These are phyloP conservation scores for Drosophila kohkoa DNA, from an alignment of 1,140 invertebrate genomes.

Conservation along the genomic window DNA sequence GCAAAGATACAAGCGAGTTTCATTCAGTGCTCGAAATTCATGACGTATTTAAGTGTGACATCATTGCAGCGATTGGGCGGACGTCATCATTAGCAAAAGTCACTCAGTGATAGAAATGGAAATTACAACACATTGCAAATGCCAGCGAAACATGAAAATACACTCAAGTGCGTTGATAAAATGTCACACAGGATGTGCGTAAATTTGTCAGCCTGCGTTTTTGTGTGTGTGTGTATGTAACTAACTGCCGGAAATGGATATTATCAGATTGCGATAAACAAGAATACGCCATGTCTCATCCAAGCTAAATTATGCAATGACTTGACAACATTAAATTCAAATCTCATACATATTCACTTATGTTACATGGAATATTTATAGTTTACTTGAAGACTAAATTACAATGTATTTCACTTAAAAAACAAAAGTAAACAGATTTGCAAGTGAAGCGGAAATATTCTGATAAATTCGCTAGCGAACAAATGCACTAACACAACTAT, in stretches of 20 bases:
- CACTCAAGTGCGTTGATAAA: slow-evolving; percentile 60
- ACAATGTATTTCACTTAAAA: not conserved
- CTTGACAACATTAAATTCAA: slow-evolving; percentile 32
- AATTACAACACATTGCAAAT: slow-evolving; percentile 56
- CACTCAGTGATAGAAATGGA: slow-evolving; percentile 38
- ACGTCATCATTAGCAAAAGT: slow-evolving; percentile 34
- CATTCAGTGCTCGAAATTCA: slow-evolving; percentile 26
- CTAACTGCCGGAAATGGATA: slow-evolving; percentile 43
- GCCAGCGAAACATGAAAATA: slow-evolving; percentile 63
- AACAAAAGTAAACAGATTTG: too few species aligned
- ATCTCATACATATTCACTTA: not conserved
- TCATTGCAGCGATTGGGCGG: slow-evolving; percentile 31
- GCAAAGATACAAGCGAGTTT: not conserved
- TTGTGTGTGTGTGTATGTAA: slow-evolving; percentile 17
- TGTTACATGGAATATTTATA: slow-evolving; percentile 2
- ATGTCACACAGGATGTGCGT: slow-evolving; percentile 54
- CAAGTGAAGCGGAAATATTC: too few species aligned
- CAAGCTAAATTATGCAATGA: slow-evolving; percentile 35
- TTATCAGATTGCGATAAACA: slow-evolving; percentile 45
- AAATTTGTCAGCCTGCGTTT: slow-evolving; percentile 32
- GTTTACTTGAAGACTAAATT: not conserved
- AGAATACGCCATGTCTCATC: not conserved
- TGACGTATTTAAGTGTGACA: slow-evolving; percentile 45
- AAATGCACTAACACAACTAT: too few species aligned
- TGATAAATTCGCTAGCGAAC: too few species aligned